Evolutionary conservation across 2,888 invertebrate genomes (phyloP).

Genomic region (Luperina testacea): DNA sequence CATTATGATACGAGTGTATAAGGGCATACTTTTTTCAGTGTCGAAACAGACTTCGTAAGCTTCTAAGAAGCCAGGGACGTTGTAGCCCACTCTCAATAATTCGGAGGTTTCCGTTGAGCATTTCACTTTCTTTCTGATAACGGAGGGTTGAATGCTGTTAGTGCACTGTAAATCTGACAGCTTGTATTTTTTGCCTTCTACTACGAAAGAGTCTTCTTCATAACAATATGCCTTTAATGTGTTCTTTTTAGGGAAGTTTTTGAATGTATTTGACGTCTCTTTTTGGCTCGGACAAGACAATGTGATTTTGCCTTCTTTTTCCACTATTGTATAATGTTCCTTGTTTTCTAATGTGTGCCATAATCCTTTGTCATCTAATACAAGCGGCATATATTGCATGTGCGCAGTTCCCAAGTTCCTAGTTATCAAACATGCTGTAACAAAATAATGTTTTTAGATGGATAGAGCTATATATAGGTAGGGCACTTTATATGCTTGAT

Average conservation of each 20-base stretch:
- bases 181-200: slow-evolving; percentile 47
- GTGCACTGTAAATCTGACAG: slow-evolving; percentile 61
- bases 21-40: slow-evolving; percentile 50
- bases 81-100: slow-evolving; percentile 62
- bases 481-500: background rate
- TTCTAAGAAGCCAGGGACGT: slow-evolving; percentile 52
- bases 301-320: slow-evolving; percentile 36
- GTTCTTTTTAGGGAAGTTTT: slow-evolving; percentile 41
- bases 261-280: slow-evolving; percentile 48
- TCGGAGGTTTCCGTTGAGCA: slow-evolving; percentile 58
- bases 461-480: too few species aligned
- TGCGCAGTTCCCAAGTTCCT: slow-evolving; percentile 21
- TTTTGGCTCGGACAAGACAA: slow-evolving; percentile 54
- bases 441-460: slow-evolving; percentile 4
- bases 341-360: slow-evolving; percentile 51
- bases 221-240: slow-evolving; percentile 53
- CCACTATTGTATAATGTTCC: slow-evolving; percentile 32
- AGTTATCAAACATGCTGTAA: slow-evolving; percentile 65
- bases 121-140: slow-evolving; percentile 39
- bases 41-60: slow-evolving; percentile 65
- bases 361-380: slow-evolving; percentile 35
- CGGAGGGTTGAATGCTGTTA: slow-evolving; percentile 41
- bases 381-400: slow-evolving; percentile 50
- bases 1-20: slow-evolving; percentile 47
- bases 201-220: slow-evolving; percentile 48